These are phyloP conservation scores for Halictus quadricinctus DNA, from an alignment of 2,888 invertebrate genomes.

Conservation along the genomic window DNA sequence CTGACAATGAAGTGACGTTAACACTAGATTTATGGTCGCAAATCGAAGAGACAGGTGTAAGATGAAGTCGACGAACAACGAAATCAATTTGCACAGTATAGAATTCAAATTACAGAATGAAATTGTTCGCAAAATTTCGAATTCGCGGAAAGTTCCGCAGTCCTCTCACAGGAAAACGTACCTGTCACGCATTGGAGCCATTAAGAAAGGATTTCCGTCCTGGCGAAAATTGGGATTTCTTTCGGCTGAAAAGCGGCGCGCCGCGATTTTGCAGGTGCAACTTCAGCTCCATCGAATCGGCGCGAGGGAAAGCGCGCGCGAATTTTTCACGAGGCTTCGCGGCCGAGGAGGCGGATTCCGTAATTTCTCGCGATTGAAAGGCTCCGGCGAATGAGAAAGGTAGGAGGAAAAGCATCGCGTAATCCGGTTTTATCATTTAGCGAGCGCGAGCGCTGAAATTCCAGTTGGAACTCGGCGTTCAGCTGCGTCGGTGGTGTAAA, in stretches of 20 bases:
- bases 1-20: neutral
- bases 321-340: slow-evolving; percentile 31
- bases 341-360: slow-evolving; percentile 19
- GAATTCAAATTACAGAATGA: neutral
- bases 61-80: neutral
- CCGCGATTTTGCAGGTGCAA: neutral
- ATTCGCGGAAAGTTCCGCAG: too few relatives aligned
- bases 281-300: neutral
- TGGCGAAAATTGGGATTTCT: neutral
- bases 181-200: neutral
- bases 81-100: neutral
- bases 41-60: neutral
- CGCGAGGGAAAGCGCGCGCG: neutral
- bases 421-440: slow-evolving; percentile 64
- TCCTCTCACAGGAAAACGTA: too few relatives aligned
- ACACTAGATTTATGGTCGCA: neutral
- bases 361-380: slow-evolving; percentile 57
- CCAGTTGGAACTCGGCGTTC: slow-evolving; percentile 44
- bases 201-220: neutral
- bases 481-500: slow-evolving; percentile 38
- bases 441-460: slow-evolving; percentile 40
- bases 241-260: neutral
- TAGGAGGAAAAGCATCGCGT: slow-evolving; percentile 34
- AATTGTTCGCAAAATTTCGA: neutral
- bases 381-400: slow-evolving; percentile 29